These are phyloP conservation scores for Parnassius apollo DNA, from an alignment of 2,888 invertebrate genomes.

Conservation along the genomic window DNA sequence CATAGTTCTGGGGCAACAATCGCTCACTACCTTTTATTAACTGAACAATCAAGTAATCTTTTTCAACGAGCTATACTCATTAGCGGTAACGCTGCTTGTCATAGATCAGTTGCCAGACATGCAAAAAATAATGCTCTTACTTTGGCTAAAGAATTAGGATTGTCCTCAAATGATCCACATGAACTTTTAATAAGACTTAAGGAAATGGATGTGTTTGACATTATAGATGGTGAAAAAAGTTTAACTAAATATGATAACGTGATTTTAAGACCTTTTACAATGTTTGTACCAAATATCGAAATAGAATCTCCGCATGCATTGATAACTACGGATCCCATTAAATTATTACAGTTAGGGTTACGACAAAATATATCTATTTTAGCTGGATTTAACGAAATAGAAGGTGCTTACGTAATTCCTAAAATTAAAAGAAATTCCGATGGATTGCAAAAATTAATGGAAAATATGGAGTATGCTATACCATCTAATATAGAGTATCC, in stretches of 20 bases:
- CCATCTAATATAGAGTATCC: constrained; percentile 44
- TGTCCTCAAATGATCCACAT: constrained; percentile 29
- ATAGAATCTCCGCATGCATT: constrained; percentile 41
- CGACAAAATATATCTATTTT: constrained; percentile 55
- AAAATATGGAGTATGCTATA: constrained; percentile 38
- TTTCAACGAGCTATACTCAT: constrained; percentile 38
- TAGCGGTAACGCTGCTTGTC: constrained; percentile 40
- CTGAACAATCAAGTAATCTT: constrained; percentile 42
- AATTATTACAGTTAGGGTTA: constrained; percentile 36
- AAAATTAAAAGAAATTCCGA: constrained; percentile 24
- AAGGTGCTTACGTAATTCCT: constrained; percentile 42
- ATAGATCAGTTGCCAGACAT: constrained; percentile 36
- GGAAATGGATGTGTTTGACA: constrained; percentile 34
- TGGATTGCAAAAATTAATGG: constrained; percentile 33
- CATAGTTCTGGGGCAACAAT: constrained; percentile 50
- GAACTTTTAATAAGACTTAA: constrained; percentile 32
- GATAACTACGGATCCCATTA: constrained; percentile 48
- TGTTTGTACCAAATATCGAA: constrained; percentile 61
- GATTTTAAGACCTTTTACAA: constrained; percentile 33
- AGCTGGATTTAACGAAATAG: constrained; percentile 54
- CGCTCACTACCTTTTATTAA: constrained; percentile 45
- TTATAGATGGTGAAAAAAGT: constrained; percentile 36
- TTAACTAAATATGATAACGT: constrained; percentile 32
- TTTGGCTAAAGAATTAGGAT: constrained; percentile 33
- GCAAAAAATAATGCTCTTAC: constrained; percentile 33